These are phyloP conservation scores for Anguilla anguilla DNA, from an alignment of 2,797 vertebrate genomes.

Conservation along the genomic window DNA sequence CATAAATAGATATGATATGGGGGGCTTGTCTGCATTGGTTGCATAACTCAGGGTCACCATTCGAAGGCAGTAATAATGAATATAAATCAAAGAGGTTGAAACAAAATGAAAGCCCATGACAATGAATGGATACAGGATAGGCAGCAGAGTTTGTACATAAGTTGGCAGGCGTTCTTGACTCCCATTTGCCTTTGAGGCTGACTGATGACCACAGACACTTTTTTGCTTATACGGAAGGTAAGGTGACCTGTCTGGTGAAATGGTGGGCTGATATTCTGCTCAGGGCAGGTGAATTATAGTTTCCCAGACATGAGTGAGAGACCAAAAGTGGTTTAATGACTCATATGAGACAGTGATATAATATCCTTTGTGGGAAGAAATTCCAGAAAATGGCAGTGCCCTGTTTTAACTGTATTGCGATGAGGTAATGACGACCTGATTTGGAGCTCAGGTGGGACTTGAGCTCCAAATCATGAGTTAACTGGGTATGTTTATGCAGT, in stretches of 20 bases:
- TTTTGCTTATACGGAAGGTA: conserved; percentile 36
- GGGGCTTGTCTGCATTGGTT: no score
- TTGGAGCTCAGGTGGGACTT: neutral
- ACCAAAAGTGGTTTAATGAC: conserved; percentile 43
- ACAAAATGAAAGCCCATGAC: neutral
- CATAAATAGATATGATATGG: no score
- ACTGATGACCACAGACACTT: neutral
- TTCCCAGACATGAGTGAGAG: conserved; percentile 39
- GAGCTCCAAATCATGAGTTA: neutral
- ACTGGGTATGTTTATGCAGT: neutral
- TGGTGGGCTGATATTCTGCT: conserved; percentile 32
- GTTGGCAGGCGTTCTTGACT: conserved; percentile 47
- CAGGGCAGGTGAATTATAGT: conserved; percentile 42
- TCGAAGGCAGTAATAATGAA: no score
- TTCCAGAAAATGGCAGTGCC: conserved; percentile 34
- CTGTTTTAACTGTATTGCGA: conserved; percentile 13
- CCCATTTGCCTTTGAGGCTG: conserved; percentile 59
- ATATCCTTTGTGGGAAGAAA: conserved; percentile 35
- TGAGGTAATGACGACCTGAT: conserved; percentile 17
- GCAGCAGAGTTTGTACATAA: conserved; percentile 45
- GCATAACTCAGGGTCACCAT: no score
- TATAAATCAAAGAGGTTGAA: neutral
- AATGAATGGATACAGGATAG: conserved; percentile 27
- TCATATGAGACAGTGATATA: conserved; percentile 40
- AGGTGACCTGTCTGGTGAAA: conserved; percentile 42